Base-by-base conservation (phyloP, 2,113 vertebrate genomes). In the Paraplagusia blochii region DNA sequence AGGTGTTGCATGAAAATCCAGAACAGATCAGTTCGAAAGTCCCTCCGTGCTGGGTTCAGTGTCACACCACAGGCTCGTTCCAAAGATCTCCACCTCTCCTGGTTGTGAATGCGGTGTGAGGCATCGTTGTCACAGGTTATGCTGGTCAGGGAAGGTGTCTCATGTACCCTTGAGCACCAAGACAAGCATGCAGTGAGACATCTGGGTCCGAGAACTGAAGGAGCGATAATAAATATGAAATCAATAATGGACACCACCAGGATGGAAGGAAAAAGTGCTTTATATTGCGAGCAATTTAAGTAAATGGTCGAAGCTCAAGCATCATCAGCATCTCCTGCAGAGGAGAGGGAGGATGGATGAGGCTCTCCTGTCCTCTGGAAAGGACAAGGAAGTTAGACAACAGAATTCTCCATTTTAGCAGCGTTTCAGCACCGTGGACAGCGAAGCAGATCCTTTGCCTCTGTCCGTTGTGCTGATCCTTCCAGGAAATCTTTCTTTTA, bases 1-100 rank as follows among this genome's bases (percentile, higher is more conserved):
- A 55, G 19, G 49, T 69, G 15, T 52, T 34, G 72, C 66, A 69
- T 46, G 29, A 46, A 11, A 46, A 33, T 58, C 53, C 42, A 69
- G 42, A 53, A 36, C 62, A 29, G 17, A 44, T 29, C 33, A 42
- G 34, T 62, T 56, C 39, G 47, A 66, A 42, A 43, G 40, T 17
- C 39, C 29, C 13, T 29, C 14, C 0, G 11, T 40, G 7, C 18
- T 4, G 9, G 50, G 33, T 13, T 38, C 14, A 29, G 50, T 48
- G 50, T 48, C 38, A 18, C 18, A 50, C 14, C 11, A 22, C 39
- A 42, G 8, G 53, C 11, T 69, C 45, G 17, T 57, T 10, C 18
- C 13, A 53, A 50, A 46, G 22, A 49, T 36, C 39, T 50, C 44
- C 8, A 2, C 45, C 22, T 44, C 11, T 16, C 11, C 1, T 0